phyloP scores from a whole-genome alignment of 2,888 invertebrate species.

The Callyntrura guangdongensis region DNA sequence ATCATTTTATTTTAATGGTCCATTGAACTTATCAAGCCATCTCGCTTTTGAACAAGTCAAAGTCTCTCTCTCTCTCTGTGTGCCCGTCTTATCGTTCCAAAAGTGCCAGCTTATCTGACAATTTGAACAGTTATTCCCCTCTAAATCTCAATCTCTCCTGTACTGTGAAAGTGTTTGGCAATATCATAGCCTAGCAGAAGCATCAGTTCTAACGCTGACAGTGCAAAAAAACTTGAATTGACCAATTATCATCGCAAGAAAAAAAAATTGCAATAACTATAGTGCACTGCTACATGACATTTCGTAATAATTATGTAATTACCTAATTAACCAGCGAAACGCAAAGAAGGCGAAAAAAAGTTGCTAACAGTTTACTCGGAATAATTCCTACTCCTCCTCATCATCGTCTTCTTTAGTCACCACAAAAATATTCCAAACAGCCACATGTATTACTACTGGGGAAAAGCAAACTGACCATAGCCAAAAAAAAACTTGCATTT shows the following conservation, averaged over 20 bases:
- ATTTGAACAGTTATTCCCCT: slow-evolving; percentile 73
- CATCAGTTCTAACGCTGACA: background rate
- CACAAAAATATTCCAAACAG: too few species aligned
- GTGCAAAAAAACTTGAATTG: slow-evolving; percentile 40
- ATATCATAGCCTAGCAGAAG: slow-evolving; percentile 51
- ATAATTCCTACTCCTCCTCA: too few species aligned
- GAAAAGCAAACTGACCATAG: too few species aligned
- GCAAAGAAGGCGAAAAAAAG: slow-evolving; percentile 6
- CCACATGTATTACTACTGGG: too few species aligned
- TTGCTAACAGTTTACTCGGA: slow-evolving; percentile 32
- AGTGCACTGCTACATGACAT: background rate
- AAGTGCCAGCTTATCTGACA: slow-evolving; percentile 74
- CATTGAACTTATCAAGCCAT: slow-evolving; percentile 77
- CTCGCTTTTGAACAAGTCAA: too few species aligned
- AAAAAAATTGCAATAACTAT: background rate
- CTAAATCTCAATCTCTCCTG: background rate
- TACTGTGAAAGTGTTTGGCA: slow-evolving; percentile 50
- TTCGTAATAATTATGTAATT: slow-evolving; percentile 30
- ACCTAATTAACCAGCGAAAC: background rate
- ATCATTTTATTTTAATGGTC: too few species aligned
- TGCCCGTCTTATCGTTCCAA: slow-evolving; percentile 51
- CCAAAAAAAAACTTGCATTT: too few species aligned
- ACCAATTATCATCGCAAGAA: background rate
- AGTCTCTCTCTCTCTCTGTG: background rate
- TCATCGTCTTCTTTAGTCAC: too few species aligned